Evolutionary conservation across 2,113 vertebrate genomes (phyloP), one percentile per base, ranked within the genome.

Genomic region (Dolichotis patagonum): DNA sequence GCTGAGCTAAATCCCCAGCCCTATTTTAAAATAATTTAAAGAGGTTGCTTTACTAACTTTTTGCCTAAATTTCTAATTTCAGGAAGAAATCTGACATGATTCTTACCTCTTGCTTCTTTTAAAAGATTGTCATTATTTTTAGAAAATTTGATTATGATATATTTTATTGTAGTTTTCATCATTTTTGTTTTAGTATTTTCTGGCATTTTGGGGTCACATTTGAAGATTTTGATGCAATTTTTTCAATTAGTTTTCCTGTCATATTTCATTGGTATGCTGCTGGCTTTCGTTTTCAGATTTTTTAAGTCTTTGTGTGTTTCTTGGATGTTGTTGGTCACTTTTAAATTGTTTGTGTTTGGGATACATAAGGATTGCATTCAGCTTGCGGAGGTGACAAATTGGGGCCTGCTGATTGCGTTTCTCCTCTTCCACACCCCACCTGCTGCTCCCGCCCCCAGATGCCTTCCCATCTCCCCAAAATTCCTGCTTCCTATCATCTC

Each of bases 361-460:
- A 9, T 9, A 38, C n/a, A 9, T 1, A 22, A 11, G 19, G 10
- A 19, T 7, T 71, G 19, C 9, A 4, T 20, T 38, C 69, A 71
- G 19, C 17, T 19, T 38, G n/a, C 2, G 3, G 69, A 38, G 5
- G 8, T 22, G 20, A 20, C 9, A 20, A 7, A 38, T 38, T 20
- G 7, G 20, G 4, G n/a, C n/a, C 11, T 20, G 3, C 3, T 6
- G 35, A 22, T 9, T 71, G 19, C 5, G 7, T n/a, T 22, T 13
- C n/a, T 8, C 69, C 69, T 22, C 9, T 8, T 22, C 19, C 69
- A 35, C 5, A 2, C 56, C 56, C 20, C 0, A 1, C 62, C 62
- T 63, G 30, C 10, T 28, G 9, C 67, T 38, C 35, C 19, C 7
- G 22, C 20, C n/a, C 9, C 7, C n/a, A 71, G 67, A 69, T 13